Percentiles rank a stretch among this genome's conserved stretches.
Evolutionary conservation across 2,888 invertebrate genomes (phyloP).

Genomic region (Hofmannophila pseudospretella): DNA sequence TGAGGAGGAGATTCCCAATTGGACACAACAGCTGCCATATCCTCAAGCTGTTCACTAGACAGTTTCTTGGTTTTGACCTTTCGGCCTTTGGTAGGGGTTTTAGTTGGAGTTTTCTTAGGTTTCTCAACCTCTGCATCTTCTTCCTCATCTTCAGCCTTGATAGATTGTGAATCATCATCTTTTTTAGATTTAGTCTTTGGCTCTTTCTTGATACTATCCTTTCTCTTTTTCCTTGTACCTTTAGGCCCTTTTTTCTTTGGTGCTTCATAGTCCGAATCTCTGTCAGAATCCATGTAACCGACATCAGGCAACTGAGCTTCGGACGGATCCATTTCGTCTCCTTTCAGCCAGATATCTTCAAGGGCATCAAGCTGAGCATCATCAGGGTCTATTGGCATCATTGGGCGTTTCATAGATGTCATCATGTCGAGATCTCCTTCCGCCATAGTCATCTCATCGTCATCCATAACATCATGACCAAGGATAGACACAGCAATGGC

Average conservation of each 20-base stretch:
- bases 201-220: conserved; percentile 40
- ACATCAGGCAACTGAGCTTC: conserved; percentile 67
- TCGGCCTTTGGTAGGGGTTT: conserved; percentile 14
- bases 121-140: conserved; percentile 10
- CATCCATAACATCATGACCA: conserved; percentile 76
- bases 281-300: conserved; percentile 68
- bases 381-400: conserved; percentile 77
- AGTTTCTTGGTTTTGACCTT: conserved; percentile 54
- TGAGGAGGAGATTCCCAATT: conserved; percentile 63
- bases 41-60: conserved; percentile 48
- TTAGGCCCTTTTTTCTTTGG: conserved; percentile 26
- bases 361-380: conserved; percentile 85
- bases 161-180: conserved; percentile 12
- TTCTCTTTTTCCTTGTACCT: conserved; percentile 39
- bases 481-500: conserved; percentile 79
- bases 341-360: conserved; percentile 89
- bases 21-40: conserved; percentile 51
- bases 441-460: conserved; percentile 75
- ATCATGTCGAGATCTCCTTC: conserved; percentile 73
- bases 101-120: conserved; percentile 1
- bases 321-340: conserved; percentile 84
- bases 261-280: conserved; percentile 64
- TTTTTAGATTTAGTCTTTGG: conserved; percentile 26
- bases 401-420: conserved; percentile 66
- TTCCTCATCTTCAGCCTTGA: conserved; percentile 17